Base-by-base conservation (phyloP, 2,797 vertebrate genomes). In the Hippocampus kuda region DNA sequence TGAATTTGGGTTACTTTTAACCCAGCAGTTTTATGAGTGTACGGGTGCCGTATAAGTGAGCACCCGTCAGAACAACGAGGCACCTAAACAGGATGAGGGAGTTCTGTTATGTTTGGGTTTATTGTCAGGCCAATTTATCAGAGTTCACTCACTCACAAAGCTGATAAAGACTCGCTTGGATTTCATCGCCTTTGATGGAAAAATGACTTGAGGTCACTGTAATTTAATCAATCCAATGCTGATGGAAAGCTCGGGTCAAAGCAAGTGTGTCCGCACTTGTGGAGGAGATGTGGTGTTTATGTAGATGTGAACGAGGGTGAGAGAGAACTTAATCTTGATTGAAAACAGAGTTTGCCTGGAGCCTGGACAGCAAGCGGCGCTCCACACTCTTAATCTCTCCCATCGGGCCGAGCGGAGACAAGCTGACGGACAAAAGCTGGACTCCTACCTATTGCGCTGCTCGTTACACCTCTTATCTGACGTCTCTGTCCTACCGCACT, bases 171-270 rank as follows among this genome's bases (percentile, higher is more conserved):
- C 86, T 26, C 41, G 30, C 1, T 48, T 65, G 24, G 44, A 65
- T 48, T 65, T 48, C 79, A 72, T 79, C 78, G 82, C 84, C 54
- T 73, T 79, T 84, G 75, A 74, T 83, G 67, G 69, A 68, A 69
- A 83, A 75, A 67, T 71, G 66, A 68, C 68, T 38, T n/a, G 0
- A 57, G 71, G 68, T 84, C 54, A 13, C 56, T 78, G 78, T 84
- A 78, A 87, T 85, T 84, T 66, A 79, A 82, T 85, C 78, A 79
- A 70, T 30, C 38, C 46, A 12, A 66, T 53, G 70, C 77, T 74
- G 56, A 68, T 71, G 68, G 64, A 77, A 83, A 78, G 60, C 42
- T 5, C 3, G 66, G 56, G 74, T 77, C 67, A 68, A 63, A 72
- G 71, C 16, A 64, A 72, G 59, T 30, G 10, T 49, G 65, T 68